These are phyloP conservation scores for Chymomyza procnemis DNA, from an alignment of 2,888 invertebrate species.

Conservation along the genomic window DNA sequence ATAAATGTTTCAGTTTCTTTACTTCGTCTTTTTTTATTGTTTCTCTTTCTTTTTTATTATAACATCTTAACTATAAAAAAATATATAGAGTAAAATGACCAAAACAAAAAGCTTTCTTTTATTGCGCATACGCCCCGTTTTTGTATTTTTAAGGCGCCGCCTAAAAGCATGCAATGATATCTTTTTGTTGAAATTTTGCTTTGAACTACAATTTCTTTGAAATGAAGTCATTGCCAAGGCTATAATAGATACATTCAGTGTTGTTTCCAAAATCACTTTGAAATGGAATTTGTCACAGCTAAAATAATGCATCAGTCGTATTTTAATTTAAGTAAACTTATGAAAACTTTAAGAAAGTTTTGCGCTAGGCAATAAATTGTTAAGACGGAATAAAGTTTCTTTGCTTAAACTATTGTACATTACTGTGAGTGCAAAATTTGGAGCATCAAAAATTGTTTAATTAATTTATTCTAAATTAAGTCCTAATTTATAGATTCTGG, in stretches of 20 bases:
- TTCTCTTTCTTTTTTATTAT: background rate
- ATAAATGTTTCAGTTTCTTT: constrained; percentile 14
- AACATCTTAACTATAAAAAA: background rate
- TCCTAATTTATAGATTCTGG: too few species aligned
- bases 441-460: too few species aligned
- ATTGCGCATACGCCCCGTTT: constrained; percentile 26
- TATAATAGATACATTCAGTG: background rate
- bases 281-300: too few species aligned
- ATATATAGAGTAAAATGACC: background rate
- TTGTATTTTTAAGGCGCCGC: background rate
- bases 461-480: too few species aligned
- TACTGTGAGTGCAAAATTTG: too few species aligned
- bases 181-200: background rate
- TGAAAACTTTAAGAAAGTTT: too few species aligned
- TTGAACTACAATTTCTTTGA: background rate
- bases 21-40: background rate
- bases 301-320: too few species aligned
- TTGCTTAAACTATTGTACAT: too few species aligned
- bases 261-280: too few species aligned
- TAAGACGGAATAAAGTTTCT: too few species aligned
- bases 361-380: too few species aligned
- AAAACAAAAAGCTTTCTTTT: constrained; percentile 11
- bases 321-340: too few species aligned
- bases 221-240: background rate
- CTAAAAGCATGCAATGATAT: constrained; percentile 1